Percentiles rank a stretch among this genome's conserved stretches.
Conservation (phyloP, 2,888 invertebrate species). For the Sarcophaga variegata region DNA sequence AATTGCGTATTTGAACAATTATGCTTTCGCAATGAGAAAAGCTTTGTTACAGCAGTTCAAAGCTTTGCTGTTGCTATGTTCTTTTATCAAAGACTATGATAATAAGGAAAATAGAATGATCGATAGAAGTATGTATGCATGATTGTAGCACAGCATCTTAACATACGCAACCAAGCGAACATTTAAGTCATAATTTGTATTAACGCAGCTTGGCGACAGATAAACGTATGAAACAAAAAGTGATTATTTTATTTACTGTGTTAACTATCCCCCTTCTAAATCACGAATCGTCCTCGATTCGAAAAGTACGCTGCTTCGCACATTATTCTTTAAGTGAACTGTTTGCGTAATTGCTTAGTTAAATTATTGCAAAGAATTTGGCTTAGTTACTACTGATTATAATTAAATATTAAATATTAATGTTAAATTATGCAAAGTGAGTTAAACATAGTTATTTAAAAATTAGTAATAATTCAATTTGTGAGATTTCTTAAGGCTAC, state of each 20-base stretch:
- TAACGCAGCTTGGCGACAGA: no score
- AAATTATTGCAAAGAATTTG: constrained; percentile 19
- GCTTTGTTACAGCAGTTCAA: no score
- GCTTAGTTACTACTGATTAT: constrained; percentile 22
- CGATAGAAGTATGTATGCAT: no score
- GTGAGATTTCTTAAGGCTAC: neutral
- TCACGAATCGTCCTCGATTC: constrained; percentile 48
- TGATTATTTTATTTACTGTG: constrained; percentile 1
- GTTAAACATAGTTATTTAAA: constrained; percentile 17
- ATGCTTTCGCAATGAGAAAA: no score
- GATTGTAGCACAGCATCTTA: no score
- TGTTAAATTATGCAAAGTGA: constrained; percentile 14
- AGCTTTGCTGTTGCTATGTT: no score
- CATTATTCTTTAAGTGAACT: constrained; percentile 8
- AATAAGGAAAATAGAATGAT: no score
- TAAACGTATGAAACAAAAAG: constrained; percentile 15
- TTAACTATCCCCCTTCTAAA: constrained; percentile 48
- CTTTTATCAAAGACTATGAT: no score
- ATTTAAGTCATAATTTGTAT: no score
- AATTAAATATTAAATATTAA: constrained; percentile 7
- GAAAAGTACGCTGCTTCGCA: constrained; percentile 11
- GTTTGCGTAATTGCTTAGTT: neutral
- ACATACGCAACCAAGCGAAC: no score
- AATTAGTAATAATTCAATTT: constrained; percentile 4
- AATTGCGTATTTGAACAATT: no score